These are phyloP conservation scores for Orientallactaga sibirica DNA, from an alignment of 2,797 vertebrate species.

Conservation along the genomic window DNA sequence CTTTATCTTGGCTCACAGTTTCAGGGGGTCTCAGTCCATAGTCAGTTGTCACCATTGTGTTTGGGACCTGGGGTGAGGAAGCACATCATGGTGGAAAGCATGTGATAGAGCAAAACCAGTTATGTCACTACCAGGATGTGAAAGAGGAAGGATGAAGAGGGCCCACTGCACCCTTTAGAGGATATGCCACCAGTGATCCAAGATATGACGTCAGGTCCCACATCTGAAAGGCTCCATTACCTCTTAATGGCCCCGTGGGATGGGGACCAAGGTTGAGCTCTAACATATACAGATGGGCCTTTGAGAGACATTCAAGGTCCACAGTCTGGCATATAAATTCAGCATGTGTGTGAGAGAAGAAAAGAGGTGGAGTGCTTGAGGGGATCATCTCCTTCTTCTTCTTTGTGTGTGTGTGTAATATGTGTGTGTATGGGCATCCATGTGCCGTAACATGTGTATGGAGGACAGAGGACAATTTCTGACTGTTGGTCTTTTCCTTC, in stretches of 20 bases:
- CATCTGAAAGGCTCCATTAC: background rate
- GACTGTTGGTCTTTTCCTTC: no score
- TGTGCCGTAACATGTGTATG: no score
- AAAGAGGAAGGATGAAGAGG: background rate
- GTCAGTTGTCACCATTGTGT: background rate
- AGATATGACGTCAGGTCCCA: background rate
- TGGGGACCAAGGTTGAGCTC: background rate
- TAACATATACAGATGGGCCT: background rate
- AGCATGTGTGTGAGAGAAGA: background rate
- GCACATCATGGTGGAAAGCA: background rate
- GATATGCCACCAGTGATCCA: background rate
- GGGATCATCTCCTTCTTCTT: background rate
- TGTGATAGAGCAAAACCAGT: background rate
- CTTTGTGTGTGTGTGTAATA: no score
- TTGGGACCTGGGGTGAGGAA: background rate
- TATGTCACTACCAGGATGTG: background rate
- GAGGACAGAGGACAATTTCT: no score
- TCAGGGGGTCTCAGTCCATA: background rate
- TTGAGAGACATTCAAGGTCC: background rate
- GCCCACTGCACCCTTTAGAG: background rate
- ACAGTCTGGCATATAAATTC: background rate
- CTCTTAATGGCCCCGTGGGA: background rate
- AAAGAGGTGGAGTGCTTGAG: background rate
- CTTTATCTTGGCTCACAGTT: background rate
- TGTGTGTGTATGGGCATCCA: no score